Base-by-base conservation (phyloP, 2,797 vertebrate species). In the Rhabdomys pumilio region DNA sequence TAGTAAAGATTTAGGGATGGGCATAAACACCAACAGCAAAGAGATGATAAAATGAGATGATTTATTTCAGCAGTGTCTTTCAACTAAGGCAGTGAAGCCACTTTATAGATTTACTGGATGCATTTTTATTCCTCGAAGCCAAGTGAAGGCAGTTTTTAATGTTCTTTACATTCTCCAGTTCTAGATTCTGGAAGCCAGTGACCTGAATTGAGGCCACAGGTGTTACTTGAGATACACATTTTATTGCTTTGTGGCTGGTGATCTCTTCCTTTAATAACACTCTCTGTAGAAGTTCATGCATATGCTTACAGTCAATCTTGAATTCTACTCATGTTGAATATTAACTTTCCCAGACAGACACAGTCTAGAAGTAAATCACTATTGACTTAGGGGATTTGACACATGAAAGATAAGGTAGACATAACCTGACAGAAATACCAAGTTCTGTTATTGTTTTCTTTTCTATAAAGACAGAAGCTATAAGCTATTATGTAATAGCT, bases 281-380 rank as follows among this genome's bases (percentile, higher is more conserved):
- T 89, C 57, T 22, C 86, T 93, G 79, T 84, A n/a, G 69, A 91
- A 95, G 53, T 44, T 20, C 47, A 41, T 34, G 73, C 57, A 44
- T 61, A 17, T 81, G 63, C 57, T 93, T 5, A 41, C 41, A 57
- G 44, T 44, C 44, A 44, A 73, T 72, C 93, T 17, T 91, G 17
- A 93, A 80, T 95, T 20, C 75, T 72, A 17, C 69, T 96, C 61
- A 31, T 44, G 20, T 61, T 95, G 55, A 94, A 92, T 31, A 81
- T 94, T 90, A 73, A 85, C 65, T 93, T 96, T 83, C 75, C 53
- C 50, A 95, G 82, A 61, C 4, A 76, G 65, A 63, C 34, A 47
- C 4, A 34, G 26, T 94, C 41, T 91, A 53, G 80, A 93, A 92
- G 14, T 67, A 19, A 92, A 55, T 90, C 19, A 59, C 29, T 55